These are phyloP conservation scores for Desoria tigrina DNA, from an alignment of 2,888 invertebrate genomes.

Conservation along the genomic window DNA sequence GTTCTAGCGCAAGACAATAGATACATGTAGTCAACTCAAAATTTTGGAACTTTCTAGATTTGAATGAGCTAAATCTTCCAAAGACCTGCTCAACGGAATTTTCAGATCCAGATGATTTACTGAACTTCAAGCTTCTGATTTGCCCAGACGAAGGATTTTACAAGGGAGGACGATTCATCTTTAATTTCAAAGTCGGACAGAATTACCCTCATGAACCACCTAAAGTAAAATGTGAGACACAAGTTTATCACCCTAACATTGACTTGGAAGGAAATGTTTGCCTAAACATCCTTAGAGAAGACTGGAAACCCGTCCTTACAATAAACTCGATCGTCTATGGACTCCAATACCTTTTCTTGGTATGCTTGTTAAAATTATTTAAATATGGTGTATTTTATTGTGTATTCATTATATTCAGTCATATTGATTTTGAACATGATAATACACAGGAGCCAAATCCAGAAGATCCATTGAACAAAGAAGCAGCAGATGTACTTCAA, in stretches of 20 bases:
- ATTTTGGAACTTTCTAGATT: no score
- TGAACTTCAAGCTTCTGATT: slow-evolving; percentile 93
- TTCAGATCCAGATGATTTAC: slow-evolving; percentile 92
- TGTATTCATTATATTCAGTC: background rate
- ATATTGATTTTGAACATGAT: background rate
- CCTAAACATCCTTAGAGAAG: slow-evolving; percentile 93
- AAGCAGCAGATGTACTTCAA: slow-evolving; percentile 95
- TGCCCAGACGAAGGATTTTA: slow-evolving; percentile 98
- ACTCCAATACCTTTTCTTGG: slow-evolving; percentile 93
- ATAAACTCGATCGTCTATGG: slow-evolving; percentile 98
- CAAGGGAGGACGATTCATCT: slow-evolving; percentile 87
- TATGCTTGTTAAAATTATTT: slow-evolving; percentile 60
- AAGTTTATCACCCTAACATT: slow-evolving; percentile 97
- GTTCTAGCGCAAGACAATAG: no score
- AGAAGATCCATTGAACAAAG: slow-evolving; percentile 97
- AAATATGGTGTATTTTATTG: no score
- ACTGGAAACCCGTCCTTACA: slow-evolving; percentile 98
- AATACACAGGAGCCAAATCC: slow-evolving; percentile 96
- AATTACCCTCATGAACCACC: slow-evolving; percentile 98
- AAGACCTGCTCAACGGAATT: slow-evolving; percentile 95
- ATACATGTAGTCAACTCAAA: no score
- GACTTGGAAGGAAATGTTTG: slow-evolving; percentile 97
- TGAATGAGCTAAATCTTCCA: slow-evolving; percentile 94
- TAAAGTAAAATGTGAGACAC: slow-evolving; percentile 97
- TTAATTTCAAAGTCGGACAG: slow-evolving; percentile 96